A percentile compares a stretch with the other conserved stretches of the same genome.
These are phyloP conservation scores for Aspidapion aeneum DNA, from an alignment of 2,888 invertebrate species.

Conservation along the genomic window DNA sequence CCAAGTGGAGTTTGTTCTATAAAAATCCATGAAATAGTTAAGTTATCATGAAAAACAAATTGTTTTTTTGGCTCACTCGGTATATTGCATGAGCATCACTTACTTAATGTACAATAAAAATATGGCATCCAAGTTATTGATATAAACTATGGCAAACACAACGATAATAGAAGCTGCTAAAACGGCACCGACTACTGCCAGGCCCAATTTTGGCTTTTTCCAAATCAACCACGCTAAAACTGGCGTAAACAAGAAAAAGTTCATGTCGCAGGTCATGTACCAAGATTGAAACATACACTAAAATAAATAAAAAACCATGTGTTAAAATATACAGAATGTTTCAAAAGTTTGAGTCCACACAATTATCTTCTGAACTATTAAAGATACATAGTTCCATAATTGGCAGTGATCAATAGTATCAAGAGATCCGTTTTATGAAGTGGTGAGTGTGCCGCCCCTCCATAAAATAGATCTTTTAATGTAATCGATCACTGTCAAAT, in stretches of 20 bases:
- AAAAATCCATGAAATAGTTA: not conserved
- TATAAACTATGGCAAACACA: constrained; percentile 35
- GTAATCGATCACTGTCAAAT: too few species aligned
- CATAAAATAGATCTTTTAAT: too few species aligned
- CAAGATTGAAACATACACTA: constrained; percentile 28
- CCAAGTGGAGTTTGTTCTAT: too few species aligned
- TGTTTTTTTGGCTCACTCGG: not conserved
- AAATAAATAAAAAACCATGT: constrained; percentile 11
- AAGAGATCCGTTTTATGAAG: too few species aligned
- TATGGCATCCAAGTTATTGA: constrained; percentile 37
- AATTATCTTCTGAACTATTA: too few species aligned
- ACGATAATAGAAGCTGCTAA: constrained; percentile 32
- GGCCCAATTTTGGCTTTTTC: constrained; percentile 35
- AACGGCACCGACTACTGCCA: constrained; percentile 26
- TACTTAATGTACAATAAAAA: constrained; percentile 39
- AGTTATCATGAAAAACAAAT: not conserved
- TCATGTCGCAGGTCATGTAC: constrained; percentile 31
- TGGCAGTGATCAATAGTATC: too few species aligned
- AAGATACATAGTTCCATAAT: too few species aligned
- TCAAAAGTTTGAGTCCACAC: too few species aligned
- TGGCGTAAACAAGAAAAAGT: constrained; percentile 35
- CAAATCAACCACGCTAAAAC: constrained; percentile 34
- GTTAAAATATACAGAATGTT: not conserved
- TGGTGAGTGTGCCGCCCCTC: too few species aligned
- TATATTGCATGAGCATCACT: constrained; percentile 19